These are phyloP conservation scores for Odontamblyopus rebecca DNA, from an alignment of 2,797 vertebrate species.

Conservation along the genomic window DNA sequence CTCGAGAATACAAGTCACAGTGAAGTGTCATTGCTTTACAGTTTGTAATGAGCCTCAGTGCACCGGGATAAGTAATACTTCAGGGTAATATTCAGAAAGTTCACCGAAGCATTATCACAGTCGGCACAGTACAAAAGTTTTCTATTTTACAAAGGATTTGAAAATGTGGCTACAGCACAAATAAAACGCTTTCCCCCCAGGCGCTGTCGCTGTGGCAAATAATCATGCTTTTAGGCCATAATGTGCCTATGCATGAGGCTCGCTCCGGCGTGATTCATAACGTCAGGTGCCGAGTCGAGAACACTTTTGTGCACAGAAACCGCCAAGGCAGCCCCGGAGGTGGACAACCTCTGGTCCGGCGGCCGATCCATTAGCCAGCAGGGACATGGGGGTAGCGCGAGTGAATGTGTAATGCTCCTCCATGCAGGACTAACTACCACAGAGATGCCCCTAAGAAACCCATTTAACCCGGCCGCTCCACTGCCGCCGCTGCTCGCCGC, in stretches of 20 bases:
- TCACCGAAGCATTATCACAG: neutral
- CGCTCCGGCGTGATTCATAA: slow-evolving; percentile 51
- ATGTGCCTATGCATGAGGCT: slow-evolving; percentile 45
- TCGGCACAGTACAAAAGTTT: neutral
- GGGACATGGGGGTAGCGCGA: slow-evolving; percentile 40
- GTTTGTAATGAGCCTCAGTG: too few species aligned
- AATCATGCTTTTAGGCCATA: slow-evolving; percentile 30
- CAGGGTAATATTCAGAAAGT: neutral
- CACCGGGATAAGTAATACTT: too few species aligned
- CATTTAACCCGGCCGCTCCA: slow-evolving; percentile 48
- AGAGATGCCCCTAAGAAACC: slow-evolving; percentile 57
- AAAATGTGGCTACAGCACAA: neutral
- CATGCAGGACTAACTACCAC: slow-evolving; percentile 44
- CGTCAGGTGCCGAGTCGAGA: slow-evolving; percentile 35
- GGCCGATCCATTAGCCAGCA: slow-evolving; percentile 59
- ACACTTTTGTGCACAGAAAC: slow-evolving; percentile 18
- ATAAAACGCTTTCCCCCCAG: slow-evolving; percentile 36
- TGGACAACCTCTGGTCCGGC: slow-evolving; percentile 50
- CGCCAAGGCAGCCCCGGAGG: slow-evolving; percentile 22
- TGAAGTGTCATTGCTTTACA: too few species aligned
- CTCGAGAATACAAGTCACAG: too few species aligned
- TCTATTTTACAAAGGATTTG: neutral
- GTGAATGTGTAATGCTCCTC: slow-evolving; percentile 60
- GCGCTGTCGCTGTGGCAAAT: slow-evolving; percentile 46
- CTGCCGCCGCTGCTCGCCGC: slow-evolving; percentile 44